phyloP scores from a whole-genome alignment of 2,113 vertebrate genomes.

The Neolamprologus brichardi region DNA sequence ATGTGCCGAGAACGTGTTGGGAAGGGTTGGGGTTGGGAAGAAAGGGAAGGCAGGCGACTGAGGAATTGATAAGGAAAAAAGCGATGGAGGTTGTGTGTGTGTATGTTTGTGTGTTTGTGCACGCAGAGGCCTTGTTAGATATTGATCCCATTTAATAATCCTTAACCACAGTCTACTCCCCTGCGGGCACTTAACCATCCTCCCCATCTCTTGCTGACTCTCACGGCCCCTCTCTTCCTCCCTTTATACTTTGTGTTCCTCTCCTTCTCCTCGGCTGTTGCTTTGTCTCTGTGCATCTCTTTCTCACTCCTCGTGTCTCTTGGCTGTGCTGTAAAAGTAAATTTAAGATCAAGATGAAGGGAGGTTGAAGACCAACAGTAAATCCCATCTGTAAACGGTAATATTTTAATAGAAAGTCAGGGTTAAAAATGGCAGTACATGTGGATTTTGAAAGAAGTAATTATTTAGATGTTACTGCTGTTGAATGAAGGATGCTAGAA shows the following conservation, averaged over 20 bases:
- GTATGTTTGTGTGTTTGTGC: neutral
- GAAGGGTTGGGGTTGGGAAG: neutral
- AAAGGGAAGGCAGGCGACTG: neutral
- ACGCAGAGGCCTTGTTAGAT: slow-evolving; percentile 58
- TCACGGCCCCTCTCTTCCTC: neutral
- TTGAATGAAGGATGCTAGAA: neutral
- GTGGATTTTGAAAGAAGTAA: neutral
- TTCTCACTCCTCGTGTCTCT: neutral
- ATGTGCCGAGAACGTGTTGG: neutral
- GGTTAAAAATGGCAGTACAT: neutral
- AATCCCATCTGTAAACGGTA: slow-evolving; percentile 18
- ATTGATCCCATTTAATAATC: slow-evolving; percentile 75
- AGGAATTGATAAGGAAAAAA: neutral
- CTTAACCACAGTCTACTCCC: slow-evolving; percentile 55
- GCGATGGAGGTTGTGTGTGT: neutral
- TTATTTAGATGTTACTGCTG: neutral
- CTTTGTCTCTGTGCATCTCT: neutral
- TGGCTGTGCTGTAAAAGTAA: neutral
- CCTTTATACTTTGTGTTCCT: neutral
- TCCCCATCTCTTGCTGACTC: neutral
- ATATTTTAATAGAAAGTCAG: neutral
- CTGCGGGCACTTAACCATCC: slow-evolving; percentile 64
- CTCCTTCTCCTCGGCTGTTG: neutral
- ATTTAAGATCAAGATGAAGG: slow-evolving; percentile 26
- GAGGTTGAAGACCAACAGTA: slow-evolving; percentile 14